Base-by-base conservation (phyloP, 1,140 invertebrate species). In the Ips typographus region DNA sequence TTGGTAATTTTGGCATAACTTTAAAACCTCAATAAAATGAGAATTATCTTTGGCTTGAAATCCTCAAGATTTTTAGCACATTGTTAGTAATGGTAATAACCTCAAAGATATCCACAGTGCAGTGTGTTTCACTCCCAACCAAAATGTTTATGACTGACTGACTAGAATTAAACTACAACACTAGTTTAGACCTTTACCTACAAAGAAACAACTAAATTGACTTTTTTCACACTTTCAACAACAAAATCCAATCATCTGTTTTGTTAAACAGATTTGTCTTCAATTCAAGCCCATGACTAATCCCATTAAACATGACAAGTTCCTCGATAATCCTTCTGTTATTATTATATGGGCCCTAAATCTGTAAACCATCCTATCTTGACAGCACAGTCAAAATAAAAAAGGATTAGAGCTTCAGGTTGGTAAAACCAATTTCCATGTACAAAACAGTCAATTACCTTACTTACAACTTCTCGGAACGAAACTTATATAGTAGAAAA, bases 341-440 rank as follows among this genome's bases (percentile, higher is more conserved):
- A 8, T 49, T 49, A 49, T 49, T 6, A 22, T 3, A 6, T 8
- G 44, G 44, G 44, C 44, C 7, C 44, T 49, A 49, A 49, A 49
- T 49, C 44, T 8, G 6, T 6, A 49, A 49, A 8, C 44, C 44
- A 8, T 2, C 44, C 7, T 49, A 49, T 49, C 44, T 49, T 49
- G 44, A 49, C 44, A 49, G 44, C 6, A 22, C 44, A 49, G 44
- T 49, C 44, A 49, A 49, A 49, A 49, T 49, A 49, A 49, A 49
- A 49, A 49, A 22, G 44, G 44, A 49, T 49, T 49, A 49, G 22
- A 3, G 44, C 22, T 8, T 49, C 22, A 49, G 44, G 3, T 22
- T 22, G 44, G 7, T 49, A 49, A 49, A 49, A 49, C 44, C 44
- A 49, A 49, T 49, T 49, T 22, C 44, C 44, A 49, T 49, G 6